Evolutionary conservation across 92 coral and sea anemone species (phyloP), one percentile per base, ranked within the genome.

Genomic region (Epizoanthus stellaris): DNA sequence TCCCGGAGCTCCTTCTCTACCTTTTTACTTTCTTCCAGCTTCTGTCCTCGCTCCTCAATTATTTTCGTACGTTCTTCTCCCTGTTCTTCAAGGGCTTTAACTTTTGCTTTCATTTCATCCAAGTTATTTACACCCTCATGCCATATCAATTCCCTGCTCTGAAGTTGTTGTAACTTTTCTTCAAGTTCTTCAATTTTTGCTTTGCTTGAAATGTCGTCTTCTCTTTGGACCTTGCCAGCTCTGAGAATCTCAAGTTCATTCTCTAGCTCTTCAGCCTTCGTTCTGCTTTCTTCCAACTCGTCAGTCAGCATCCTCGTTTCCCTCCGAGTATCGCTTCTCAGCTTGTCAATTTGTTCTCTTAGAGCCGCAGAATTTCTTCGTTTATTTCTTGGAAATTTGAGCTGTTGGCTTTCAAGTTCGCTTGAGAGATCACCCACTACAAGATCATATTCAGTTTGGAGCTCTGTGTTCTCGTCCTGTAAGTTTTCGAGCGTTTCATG

Each of bases 391-490:
- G 75, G 62, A 25, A 40, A 91, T 73, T 74, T 79, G 36, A 84
- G 76, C 82, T 88, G 91, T 0, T 82, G 82, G 17, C 71, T 90
- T 67, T 95, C 94, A n/a, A 96, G 86, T 58, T 94, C 95, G 30
- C 87, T 90, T 19, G 82, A 84, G 70, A 96, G 89, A 73, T 94
- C 99, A 14, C 86, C 77, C 20, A 93, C 92, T 49, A 96, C 95
- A 52, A 96, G 60, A 82, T 96, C 99, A 76, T 86, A 91, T 75
- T 96, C 99, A 15, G 95, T 93, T 76, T 93, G 91, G 4, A 96
- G 87, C 65, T 93, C 89, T 63, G 91, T 89, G 80, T 94, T 95
- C 77, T 96, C 98, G 67, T 85, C 87, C 76, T 93, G 97, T 77
- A 92, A 65, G 15, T 85, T 90, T 88, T 96, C 99, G 53, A 94